A percentile compares a stretch with the other conserved stretches of the same genome.
Conservation (phyloP, 2,797 vertebrate genomes). For the Trematomus bernacchii region DNA sequence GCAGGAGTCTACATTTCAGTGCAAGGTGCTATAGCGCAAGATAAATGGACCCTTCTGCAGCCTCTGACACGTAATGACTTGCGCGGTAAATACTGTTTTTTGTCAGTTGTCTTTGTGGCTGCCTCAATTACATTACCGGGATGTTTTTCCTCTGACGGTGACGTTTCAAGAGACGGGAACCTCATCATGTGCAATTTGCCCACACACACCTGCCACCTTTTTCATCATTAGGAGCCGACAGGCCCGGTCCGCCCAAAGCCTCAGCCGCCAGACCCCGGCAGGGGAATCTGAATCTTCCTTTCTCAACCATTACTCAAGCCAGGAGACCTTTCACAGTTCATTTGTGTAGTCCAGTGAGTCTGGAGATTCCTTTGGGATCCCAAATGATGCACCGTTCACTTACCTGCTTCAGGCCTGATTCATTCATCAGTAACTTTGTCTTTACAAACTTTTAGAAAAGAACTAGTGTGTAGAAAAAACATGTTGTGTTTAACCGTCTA, state of each 20-base stretch:
- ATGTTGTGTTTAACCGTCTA: too few relatives aligned
- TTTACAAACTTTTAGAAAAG: too few relatives aligned
- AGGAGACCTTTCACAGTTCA: slow-evolving; percentile 54
- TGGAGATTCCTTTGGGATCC: slow-evolving; percentile 23
- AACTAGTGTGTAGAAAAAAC: too few relatives aligned
- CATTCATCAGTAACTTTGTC: neutral
- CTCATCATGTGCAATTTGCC: slow-evolving; percentile 81
- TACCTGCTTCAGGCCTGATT: slow-evolving; percentile 21
- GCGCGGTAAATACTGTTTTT: slow-evolving; percentile 75
- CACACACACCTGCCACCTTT: slow-evolving; percentile 71
- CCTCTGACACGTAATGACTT: slow-evolving; percentile 73
- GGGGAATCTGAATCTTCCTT: slow-evolving; percentile 45
- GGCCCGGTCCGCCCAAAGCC: slow-evolving; percentile 49
- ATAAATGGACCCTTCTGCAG: slow-evolving; percentile 71
- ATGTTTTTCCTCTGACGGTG: slow-evolving; percentile 72
- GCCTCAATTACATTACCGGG: slow-evolving; percentile 77
- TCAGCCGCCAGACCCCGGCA: slow-evolving; percentile 18
- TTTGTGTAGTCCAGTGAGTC: slow-evolving; percentile 55
- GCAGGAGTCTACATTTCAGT: slow-evolving; percentile 65
- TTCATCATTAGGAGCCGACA: slow-evolving; percentile 73
- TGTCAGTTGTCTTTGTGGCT: slow-evolving; percentile 74
- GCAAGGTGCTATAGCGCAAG: slow-evolving; percentile 58
- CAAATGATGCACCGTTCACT: slow-evolving; percentile 46
- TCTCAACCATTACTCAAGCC: slow-evolving; percentile 47
- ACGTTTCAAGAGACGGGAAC: slow-evolving; percentile 68